Percentiles rank a stretch among this genome's conserved stretches.
Conservation (phyloP, 2,113 vertebrate species). For the cat (Felis catus) region F.catus_Fca126_mat1.0 CM031420.1:21383501-21384000, state of each 20-base stretch:
- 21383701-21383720: too few relatives aligned
- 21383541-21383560: not conserved
- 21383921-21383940: not conserved
- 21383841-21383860: not conserved
- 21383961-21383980: not conserved
- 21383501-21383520: not conserved
- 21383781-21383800: too few relatives aligned
- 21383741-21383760: too few relatives aligned
- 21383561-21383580: not conserved
- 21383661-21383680: too few relatives aligned
- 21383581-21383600: not conserved
- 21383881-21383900: not conserved
- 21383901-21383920: not conserved
- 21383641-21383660: too few relatives aligned
- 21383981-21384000: not conserved
- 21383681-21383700: too few relatives aligned
- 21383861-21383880: not conserved
- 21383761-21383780: too few relatives aligned
- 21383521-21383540: not conserved
- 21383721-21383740: too few relatives aligned
- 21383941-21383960: not conserved
- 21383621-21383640: not conserved
- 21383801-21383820: too few relatives aligned
- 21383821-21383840: too few relatives aligned
- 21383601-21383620: not conserved